These are phyloP conservation scores for Pogonocherus hispidulus DNA, from an alignment of 2,888 invertebrate genomes.

Conservation along the genomic window DNA sequence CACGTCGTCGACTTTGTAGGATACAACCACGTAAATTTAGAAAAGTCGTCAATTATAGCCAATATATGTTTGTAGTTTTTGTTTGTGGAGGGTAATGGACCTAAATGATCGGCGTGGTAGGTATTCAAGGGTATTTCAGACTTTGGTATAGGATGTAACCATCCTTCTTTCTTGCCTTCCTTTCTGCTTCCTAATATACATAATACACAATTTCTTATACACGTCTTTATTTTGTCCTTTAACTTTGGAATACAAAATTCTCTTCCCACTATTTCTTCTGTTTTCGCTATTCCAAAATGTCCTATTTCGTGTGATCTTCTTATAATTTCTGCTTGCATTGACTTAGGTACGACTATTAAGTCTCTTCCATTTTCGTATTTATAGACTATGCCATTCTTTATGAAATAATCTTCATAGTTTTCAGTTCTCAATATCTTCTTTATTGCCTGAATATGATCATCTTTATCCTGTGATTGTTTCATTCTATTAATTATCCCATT, in stretches of 20 bases:
- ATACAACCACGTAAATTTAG: too few relatives aligned
- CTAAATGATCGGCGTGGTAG: conserved; percentile 57
- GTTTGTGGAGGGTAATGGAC: too few relatives aligned
- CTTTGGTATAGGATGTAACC: conserved; percentile 22
- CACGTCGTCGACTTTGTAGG: too few relatives aligned
- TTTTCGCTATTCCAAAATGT: conserved; percentile 57
- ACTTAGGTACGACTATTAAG: conserved; percentile 56
- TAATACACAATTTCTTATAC: conserved; percentile 46
- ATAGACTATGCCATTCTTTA: conserved; percentile 49
- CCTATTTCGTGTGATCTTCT: conserved; percentile 59
- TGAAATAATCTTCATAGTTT: conserved; percentile 34
- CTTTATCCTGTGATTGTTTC: conserved; percentile 44
- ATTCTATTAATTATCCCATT: conserved; percentile 25
- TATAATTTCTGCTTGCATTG: conserved; percentile 62
- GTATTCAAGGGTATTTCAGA: conserved; percentile 31
- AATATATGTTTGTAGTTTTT: too few relatives aligned
- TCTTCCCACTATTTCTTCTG: conserved; percentile 41
- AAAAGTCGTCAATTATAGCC: too few relatives aligned
- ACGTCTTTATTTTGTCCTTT: conserved; percentile 43
- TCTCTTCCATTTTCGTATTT: conserved; percentile 45
- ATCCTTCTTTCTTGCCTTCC: conserved; percentile 58
- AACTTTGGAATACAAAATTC: conserved; percentile 49
- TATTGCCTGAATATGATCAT: conserved; percentile 48
- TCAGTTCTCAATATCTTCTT: conserved; percentile 41
- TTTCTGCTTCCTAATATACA: conserved; percentile 56